Evolutionary conservation across 2,113 vertebrate species (phyloP), one percentile per base, ranked within the genome.

Genomic region (Oreochromis spilurus): DNA sequence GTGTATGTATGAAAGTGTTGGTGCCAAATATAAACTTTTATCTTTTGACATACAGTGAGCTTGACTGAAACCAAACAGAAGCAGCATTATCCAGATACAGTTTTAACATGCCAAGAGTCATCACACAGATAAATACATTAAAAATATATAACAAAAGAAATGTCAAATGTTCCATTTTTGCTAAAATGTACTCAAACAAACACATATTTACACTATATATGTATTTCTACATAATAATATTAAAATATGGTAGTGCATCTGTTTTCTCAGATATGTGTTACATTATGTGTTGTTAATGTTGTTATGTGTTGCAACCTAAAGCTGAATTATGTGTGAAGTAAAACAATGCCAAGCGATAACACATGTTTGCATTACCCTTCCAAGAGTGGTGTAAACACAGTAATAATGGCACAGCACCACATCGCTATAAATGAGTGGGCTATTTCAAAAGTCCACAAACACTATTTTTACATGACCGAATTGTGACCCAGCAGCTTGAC

Each of bases 321-420:
- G 72, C 55, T 34, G 57, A 55, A 67, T 79, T 26, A 67, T 40
- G 86, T 84, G 91, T 83, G 83, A 93, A 88, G 16, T 26, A 11
- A 84, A 87, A 87, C 81, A 81, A 88, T 67, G n/a, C 26, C n/a
- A 77, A 26, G 50, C 2, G 3, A 9, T 52, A 17, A 4, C 57
- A 24, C 16, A 6, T 48, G 45, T 70, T 87, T 50, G 11, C 2
- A 11, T 52, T 48, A 24, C 67, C 81, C 34, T 9, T 43, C 7
- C 9, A 43, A 24, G 52, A 75, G 43, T 38, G 9, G 36, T 12
- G 29, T 52, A 19, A 89, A 53, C 77, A 38, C 26, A 54, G 38
- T 14, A 79, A n/a, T 57, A 24, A 21, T 10, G 36, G 38, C 54
- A 50, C 19, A 29, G 19, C 13, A 16, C 11, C 34, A 17, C 9